Evolutionary conservation across 2,113 vertebrate species (phyloP), one percentile per base, ranked within the genome.

Genomic region (Leptobrachium leishanense): DNA sequence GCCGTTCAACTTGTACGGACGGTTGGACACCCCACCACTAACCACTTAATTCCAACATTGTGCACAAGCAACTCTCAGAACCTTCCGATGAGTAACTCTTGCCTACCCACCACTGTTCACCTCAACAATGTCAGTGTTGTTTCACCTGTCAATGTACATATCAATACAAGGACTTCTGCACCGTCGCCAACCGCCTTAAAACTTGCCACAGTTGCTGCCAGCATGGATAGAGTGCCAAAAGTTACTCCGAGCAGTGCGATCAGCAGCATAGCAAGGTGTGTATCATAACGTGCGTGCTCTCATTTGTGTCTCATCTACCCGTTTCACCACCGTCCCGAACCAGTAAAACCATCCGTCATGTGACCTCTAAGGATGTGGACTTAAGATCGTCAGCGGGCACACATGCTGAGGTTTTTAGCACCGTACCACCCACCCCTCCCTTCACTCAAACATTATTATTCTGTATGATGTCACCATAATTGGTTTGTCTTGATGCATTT

Each of bases 161-260:
- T 95, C 90, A 90, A 90, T 46, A 90, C 93, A 90, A 90, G 94
- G 86, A 94, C 92, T 91, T 96, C 94, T 69, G 94, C 94, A 77
- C 94, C 95, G 64, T 95, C 93, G 86, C 95, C 94, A 82, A 95
- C 95, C 83, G 95, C 95, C 95, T 96, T 98, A 95, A 97, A 96
- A 92, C 94, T 98, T 15, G 95, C 95, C 92, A 95, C 94, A 72
- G 92, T 95, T 72, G 95, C 96, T 90, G 92, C 92, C 92, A 95
- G 90, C 85, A 93, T 95, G 89, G 94, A 96, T 90, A 92, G 94
- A 83, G 94, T 95, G 92, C 93, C 95, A 92, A 96, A 94, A 91
- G 95, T 95, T 88, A 94, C 95, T 89, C 92, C 95, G 1, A 93
- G 93, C 90, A 95, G 94, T 88, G 94, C 94, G 90, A 94, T 94